These are phyloP conservation scores for Steinernema feltiae DNA, from an alignment of 1,140 invertebrate genomes.

Conservation along the genomic window DNA sequence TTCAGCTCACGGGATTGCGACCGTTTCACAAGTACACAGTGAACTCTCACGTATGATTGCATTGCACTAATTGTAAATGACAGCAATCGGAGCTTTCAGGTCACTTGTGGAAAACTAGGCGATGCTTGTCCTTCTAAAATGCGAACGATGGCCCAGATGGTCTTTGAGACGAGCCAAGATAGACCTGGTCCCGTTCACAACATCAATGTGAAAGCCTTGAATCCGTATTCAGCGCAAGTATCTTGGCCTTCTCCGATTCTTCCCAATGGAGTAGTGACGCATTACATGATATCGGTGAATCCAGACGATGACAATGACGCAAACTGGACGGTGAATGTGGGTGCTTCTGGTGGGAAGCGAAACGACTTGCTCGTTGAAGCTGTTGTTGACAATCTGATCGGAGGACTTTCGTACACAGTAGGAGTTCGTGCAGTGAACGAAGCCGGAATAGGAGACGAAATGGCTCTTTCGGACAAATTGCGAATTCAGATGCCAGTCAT, in stretches of 20 bases:
- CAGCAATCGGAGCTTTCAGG: conserved; percentile 18
- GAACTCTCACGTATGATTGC: conserved; percentile 42
- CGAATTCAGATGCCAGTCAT: conserved; percentile 40
- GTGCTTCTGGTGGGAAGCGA: conserved; percentile 19
- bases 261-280: conserved; percentile 48
- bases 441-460: conserved; percentile 41
- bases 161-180: conserved; percentile 41
- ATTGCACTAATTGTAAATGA: conserved; percentile 16
- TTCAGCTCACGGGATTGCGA: conserved; percentile 39
- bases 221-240: conserved; percentile 53
- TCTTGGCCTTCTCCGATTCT: conserved; percentile 41
- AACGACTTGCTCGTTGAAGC: conserved; percentile 28
- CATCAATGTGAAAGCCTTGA: conserved; percentile 41
- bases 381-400: conserved; percentile 46
- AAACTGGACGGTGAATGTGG: conserved; percentile 43
- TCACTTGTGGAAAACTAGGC: conserved; percentile 41
- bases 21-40: conserved; percentile 50
- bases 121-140: conserved; percentile 38
- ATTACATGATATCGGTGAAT: conserved; percentile 38
- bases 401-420: conserved; percentile 45
- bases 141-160: conserved; percentile 32
- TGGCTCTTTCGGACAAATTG: conserved; percentile 15
- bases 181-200: conserved; percentile 40
- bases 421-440: conserved; percentile 50
- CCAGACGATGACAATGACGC: conserved; percentile 24